phyloP scores from a whole-genome alignment of 2,113 vertebrate species.

The Symphodus melops region DNA sequence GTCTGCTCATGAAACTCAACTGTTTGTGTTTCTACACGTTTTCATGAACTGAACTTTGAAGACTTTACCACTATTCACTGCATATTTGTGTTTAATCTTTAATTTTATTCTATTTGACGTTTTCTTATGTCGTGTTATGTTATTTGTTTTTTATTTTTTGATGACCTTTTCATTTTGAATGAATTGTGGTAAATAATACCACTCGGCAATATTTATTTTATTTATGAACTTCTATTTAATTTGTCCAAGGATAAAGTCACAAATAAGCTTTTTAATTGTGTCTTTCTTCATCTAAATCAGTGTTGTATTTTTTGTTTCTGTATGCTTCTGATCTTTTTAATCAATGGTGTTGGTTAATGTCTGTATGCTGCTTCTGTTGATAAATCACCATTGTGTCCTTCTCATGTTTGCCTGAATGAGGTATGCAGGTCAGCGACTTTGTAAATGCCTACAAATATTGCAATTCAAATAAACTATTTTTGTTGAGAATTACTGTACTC shows the following conservation, averaged over 20 bases:
- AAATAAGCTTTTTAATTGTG: no score
- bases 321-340: not conserved
- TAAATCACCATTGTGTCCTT: conserved; percentile 25
- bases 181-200: not conserved
- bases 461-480: conserved; percentile 52
- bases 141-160: conserved; percentile 11
- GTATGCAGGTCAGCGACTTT: not conserved
- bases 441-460: conserved; percentile 13
- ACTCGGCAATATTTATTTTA: conserved; percentile 63
- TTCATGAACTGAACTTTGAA: not conserved
- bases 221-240: conserved; percentile 62
- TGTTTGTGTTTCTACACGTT: not conserved
- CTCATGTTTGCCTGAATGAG: not conserved
- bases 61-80: not conserved
- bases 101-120: not conserved
- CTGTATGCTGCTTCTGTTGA: not conserved
- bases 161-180: not conserved
- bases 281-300: not conserved
- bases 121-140: conserved; percentile 2
- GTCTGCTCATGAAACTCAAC: not conserved
- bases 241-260: not conserved
- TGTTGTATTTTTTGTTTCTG: not conserved
- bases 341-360: no score
- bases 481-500: not conserved
- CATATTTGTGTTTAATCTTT: conserved; percentile 28